Conservation (phyloP, 2,113 vertebrate genomes). For the Plotosus lineatus region DNA sequence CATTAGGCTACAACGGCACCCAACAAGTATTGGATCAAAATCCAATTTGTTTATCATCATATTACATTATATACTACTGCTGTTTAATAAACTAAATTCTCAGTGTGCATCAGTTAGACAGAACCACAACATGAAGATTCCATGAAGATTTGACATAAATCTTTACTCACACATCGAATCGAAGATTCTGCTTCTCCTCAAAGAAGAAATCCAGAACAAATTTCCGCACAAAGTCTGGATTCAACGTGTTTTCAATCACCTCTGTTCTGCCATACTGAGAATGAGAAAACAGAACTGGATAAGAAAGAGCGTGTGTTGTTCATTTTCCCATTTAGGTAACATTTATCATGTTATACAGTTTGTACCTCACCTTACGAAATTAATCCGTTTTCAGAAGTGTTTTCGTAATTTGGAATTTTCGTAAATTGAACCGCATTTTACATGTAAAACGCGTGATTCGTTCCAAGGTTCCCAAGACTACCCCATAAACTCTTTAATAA, state of each 20-base stretch:
- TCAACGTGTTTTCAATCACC: slow-evolving; percentile 95
- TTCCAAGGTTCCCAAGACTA: no score
- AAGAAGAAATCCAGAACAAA: slow-evolving; percentile 98
- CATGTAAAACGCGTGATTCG: no score
- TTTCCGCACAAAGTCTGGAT: slow-evolving; percentile 95
- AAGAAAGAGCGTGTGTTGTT: background rate
- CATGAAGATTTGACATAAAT: slow-evolving; percentile 4
- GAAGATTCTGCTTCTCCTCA: slow-evolving; percentile 94
- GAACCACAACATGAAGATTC: background rate
- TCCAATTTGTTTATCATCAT: background rate
- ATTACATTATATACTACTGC: background rate
- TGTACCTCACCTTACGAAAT: no score
- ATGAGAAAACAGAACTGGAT: background rate
- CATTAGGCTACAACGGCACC: no score
- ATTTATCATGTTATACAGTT: background rate
- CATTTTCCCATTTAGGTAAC: background rate
- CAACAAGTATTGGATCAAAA: background rate
- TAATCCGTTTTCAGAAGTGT: no score
- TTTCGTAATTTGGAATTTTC: no score
- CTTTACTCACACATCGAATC: slow-evolving; percentile 92
- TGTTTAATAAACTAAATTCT: background rate
- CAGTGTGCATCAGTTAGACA: background rate
- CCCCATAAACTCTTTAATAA: no score
- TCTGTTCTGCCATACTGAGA: slow-evolving; percentile 90
- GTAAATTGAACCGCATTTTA: no score